These are phyloP conservation scores for Sciaenops ocellatus DNA, from an alignment of 2,797 vertebrate genomes.

Conservation along the genomic window DNA sequence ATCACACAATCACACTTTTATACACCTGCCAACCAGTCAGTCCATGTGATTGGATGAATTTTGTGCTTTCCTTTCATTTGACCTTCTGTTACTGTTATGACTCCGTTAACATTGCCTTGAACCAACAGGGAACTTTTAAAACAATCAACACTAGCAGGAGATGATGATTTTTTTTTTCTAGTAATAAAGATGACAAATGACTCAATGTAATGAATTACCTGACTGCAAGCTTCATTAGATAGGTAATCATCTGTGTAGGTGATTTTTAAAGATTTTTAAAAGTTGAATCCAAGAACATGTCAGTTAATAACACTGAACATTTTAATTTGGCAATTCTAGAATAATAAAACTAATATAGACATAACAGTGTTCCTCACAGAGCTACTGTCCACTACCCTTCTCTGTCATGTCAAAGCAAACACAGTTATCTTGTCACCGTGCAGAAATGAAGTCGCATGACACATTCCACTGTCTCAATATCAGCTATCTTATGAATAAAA, in stretches of 20 bases:
- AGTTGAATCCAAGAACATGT: not conserved
- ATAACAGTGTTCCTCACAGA: not conserved
- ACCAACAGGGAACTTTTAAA: no score
- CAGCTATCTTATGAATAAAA: conserved; percentile 1
- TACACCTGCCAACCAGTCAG: no score
- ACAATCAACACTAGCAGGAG: not conserved
- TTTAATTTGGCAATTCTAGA: not conserved
- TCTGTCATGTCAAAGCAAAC: not conserved
- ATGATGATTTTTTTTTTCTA: not conserved
- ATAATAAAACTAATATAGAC: not conserved
- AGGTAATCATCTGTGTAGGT: not conserved
- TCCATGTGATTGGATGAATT: no score
- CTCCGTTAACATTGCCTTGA: no score
- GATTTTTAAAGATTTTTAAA: not conserved
- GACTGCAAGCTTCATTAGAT: not conserved
- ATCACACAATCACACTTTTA: no score
- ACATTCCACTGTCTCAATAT: not conserved
- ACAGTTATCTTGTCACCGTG: not conserved
- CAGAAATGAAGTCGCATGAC: not conserved
- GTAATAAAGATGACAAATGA: not conserved
- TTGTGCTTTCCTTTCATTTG: no score
- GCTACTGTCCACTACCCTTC: not conserved
- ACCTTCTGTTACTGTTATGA: no score
- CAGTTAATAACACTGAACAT: not conserved
- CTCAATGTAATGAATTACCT: not conserved